Base-by-base conservation (phyloP, 2,888 invertebrate genomes). In the Siphonodentalium dalli region DNA sequence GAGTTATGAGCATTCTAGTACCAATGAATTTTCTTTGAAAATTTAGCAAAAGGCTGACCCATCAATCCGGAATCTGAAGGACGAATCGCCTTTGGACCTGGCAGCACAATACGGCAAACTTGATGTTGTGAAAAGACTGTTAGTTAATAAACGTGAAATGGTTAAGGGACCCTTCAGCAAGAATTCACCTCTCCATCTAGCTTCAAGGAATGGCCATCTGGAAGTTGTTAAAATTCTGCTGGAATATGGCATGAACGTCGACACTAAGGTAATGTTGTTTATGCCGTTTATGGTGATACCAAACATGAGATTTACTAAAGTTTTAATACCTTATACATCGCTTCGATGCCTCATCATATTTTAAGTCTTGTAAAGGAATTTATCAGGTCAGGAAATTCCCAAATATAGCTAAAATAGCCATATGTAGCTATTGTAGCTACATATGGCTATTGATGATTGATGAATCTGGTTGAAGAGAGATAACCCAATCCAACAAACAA, bases 41-140 rank as follows among this genome's bases (percentile, higher is more conserved):
- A 41, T 63, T 6, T 65, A 90, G 69, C 88, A 90, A 75, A 89
- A 90, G 58, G 93, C 93, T 70, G 92, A 96, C 85, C 92, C 94
- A 38, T 88, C 89, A 66, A 88, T 93, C 75, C 87, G 89, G 66
- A 95, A 95, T 82, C 87, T 87, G 68, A 88, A 90, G 57, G 91
- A 92, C 47, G 96, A 96, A 82, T 93, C 93, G 29, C 91, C 96
- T 0, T 84, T 98, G 73, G 97, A 98, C 82, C 87, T 98, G 57
- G 96, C 97, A 8, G 92, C 94, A 46, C 93, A 95, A 83, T 84
- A 83, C 61, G 84, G 84, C 28, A 78, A 82, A 6, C 63, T 80
- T 79, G 91, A 93, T 75, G 92, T 92, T 0, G 95, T 96, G 47
- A 90, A 93, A 82, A 86, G 91, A 71, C 84, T 97, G 61, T 88